Evolutionary conservation across 2,888 invertebrate genomes (phyloP).

Genomic region (Dioctria linearis): DNA sequence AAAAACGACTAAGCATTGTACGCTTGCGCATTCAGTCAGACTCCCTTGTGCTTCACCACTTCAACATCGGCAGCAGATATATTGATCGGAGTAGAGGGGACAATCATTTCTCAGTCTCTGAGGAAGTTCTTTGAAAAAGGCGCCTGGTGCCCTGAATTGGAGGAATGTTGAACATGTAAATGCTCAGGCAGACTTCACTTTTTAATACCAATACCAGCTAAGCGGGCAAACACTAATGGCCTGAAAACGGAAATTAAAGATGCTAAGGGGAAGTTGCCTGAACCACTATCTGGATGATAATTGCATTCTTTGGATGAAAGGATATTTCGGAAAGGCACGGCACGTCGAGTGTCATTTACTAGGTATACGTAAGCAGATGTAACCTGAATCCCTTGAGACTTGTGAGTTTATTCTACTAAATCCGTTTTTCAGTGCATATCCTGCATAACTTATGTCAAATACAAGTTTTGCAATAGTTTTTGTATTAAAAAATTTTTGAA

Average conservation of each 20-base stretch:
- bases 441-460: no score
- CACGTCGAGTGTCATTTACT: not conserved
- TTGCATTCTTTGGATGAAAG: not conserved
- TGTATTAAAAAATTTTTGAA: no score
- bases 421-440: no score
- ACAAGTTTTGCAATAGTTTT: no score
- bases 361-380: not conserved
- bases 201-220: not conserved
- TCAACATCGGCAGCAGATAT: not conserved
- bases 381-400: not conserved
- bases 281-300: not conserved
- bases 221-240: not conserved
- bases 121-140: constrained; percentile 24
- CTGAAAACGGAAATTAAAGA: constrained; percentile 3
- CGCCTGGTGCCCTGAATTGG: constrained; percentile 28
- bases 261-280: constrained; percentile 2
- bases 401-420: no score
- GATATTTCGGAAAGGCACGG: not conserved
- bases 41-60: not conserved
- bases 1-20: not conserved
- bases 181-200: no score
- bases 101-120: not conserved
- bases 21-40: not conserved
- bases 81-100: not conserved
- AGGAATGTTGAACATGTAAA: constrained; percentile 3